Conservation (phyloP, 2,113 vertebrate species). For the Lepus americanus region DNA sequence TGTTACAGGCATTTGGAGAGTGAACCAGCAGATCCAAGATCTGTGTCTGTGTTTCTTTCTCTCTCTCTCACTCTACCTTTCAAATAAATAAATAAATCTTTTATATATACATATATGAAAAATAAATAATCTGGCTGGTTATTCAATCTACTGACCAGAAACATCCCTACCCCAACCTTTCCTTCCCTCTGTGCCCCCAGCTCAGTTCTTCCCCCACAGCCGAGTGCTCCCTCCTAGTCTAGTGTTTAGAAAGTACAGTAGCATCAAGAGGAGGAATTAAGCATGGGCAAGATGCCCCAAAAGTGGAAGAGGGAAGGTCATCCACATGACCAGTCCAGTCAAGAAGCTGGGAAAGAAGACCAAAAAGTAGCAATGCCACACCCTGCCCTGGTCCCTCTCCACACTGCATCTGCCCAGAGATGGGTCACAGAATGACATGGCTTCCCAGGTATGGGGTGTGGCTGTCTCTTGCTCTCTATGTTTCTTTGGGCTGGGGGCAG, state of each 20-base stretch:
- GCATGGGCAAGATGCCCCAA: neutral
- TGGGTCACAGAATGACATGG: conserved; percentile 61
- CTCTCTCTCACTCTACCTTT: no score
- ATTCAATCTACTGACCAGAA: conserved; percentile 4
- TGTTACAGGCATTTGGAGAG: no score
- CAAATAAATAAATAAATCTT: no score
- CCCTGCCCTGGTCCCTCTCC: conserved; percentile 16
- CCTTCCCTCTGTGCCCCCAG: neutral
- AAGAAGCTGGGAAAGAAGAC: conserved; percentile 47
- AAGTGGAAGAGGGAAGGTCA: neutral
- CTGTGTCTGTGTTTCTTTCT: no score
- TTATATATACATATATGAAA: no score
- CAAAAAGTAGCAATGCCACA: neutral
- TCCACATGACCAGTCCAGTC: neutral
- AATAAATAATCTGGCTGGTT: neutral
- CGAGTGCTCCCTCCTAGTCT: neutral
- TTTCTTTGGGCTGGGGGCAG: neutral
- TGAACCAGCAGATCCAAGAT: no score
- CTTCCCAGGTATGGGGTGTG: conserved; percentile 46
- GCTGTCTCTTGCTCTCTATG: conserved; percentile 31
- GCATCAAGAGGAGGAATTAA: conserved; percentile 20
- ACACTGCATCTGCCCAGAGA: conserved; percentile 23
- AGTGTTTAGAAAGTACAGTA: neutral
- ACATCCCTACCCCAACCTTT: neutral
- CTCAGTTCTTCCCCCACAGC: neutral